phyloP scores from a whole-genome alignment of 2,888 invertebrate genomes.

The Ophioninae sp. region DNA sequence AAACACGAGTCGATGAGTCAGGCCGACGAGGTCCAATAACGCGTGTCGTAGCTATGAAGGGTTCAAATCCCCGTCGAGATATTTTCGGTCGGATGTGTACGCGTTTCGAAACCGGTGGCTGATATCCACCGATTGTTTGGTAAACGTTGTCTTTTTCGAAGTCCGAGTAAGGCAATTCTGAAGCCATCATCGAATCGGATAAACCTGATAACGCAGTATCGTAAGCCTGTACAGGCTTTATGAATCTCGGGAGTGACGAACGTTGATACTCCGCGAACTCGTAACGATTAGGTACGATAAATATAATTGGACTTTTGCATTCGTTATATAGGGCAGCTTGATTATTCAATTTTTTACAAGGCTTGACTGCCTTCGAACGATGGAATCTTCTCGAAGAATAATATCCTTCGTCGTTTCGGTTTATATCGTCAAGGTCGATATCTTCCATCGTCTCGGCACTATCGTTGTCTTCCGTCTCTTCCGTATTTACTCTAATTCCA shows the following conservation, averaged over 20 bases:
- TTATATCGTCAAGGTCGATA: constrained; percentile 8
- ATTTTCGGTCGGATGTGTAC: neutral
- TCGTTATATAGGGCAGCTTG: constrained; percentile 1
- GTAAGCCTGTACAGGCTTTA: neutral
- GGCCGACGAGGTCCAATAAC: neutral
- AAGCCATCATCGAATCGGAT: too few relatives aligned
- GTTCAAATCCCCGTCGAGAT: neutral
- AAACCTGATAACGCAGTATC: neutral
- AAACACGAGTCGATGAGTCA: neutral
- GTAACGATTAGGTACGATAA: constrained; percentile 44
- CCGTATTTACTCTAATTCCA: neutral
- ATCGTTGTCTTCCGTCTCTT: neutral
- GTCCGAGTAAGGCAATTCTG: neutral
- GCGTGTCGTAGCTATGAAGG: neutral
- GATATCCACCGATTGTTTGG: neutral
- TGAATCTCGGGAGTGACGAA: too few relatives aligned
- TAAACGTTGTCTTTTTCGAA: neutral
- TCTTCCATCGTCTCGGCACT: neutral
- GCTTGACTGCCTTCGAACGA: too few relatives aligned
- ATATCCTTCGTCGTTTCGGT: neutral
- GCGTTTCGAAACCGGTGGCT: neutral
- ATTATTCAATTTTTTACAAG: neutral
- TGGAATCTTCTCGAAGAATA: neutral
- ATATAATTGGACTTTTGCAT: constrained; percentile 55
- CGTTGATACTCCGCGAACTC: neutral